phyloP scores from a whole-genome alignment of 1,140 invertebrate genomes.

The Rhagoletis zephyria region DNA sequence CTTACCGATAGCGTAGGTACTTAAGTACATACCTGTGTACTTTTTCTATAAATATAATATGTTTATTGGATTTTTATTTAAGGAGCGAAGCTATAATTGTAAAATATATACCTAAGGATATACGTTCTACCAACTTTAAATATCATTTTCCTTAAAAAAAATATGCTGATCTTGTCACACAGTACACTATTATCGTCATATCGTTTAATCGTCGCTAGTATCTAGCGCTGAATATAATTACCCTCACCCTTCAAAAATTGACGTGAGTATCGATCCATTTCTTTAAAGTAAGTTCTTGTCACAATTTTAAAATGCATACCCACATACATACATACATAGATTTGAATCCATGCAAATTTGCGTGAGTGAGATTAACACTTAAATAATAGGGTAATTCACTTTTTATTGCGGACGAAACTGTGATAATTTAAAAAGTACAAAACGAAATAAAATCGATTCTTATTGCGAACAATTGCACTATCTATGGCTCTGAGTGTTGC shows the following conservation, averaged over 20 bases:
- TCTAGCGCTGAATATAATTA: background rate
- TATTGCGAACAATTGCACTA: background rate
- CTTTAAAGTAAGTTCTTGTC: background rate
- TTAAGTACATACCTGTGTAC: no score
- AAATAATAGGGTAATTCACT: background rate
- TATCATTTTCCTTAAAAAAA: no score
- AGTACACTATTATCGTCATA: background rate
- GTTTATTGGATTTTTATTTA: no score
- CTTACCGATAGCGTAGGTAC: no score
- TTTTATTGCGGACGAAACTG: background rate
- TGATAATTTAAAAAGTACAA: background rate
- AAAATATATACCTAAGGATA: no score
- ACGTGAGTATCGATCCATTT: conserved; percentile 2
- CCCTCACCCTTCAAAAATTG: background rate
- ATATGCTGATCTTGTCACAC: background rate
- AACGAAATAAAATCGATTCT: background rate
- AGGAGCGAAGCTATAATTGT: no score
- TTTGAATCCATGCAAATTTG: background rate
- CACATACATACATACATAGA: background rate
- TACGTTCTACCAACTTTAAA: no score
- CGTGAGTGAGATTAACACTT: background rate
- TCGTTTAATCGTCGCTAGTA: background rate
- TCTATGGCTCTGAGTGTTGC: background rate
- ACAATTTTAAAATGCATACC: no score
- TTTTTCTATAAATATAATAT: no score